A percentile compares a stretch with the other conserved stretches of the same genome.
Evolutionary conservation across 2,113 vertebrate genomes (phyloP).

Genomic region (Atractosteus spatula): DNA sequence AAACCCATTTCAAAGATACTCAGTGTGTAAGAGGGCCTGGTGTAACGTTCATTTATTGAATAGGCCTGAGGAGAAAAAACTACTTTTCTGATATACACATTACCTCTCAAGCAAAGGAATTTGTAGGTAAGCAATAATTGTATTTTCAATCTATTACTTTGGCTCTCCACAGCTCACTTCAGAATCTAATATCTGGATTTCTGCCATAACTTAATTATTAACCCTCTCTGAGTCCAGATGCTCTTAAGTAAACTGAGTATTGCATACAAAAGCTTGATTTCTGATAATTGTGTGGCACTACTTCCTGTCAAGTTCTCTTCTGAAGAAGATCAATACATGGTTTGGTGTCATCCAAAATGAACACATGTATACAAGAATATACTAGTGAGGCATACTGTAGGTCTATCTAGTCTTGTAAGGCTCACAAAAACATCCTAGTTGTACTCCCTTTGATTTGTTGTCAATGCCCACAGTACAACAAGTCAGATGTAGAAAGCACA

Average conservation of each 20-base stretch:
- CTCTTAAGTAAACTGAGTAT: slow-evolving; percentile 54
- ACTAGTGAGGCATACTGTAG: slow-evolving; percentile 46
- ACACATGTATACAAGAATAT: slow-evolving; percentile 58
- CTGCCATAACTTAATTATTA: slow-evolving; percentile 76
- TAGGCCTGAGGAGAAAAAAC: slow-evolving; percentile 88
- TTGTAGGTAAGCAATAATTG: slow-evolving; percentile 89
- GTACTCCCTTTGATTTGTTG: slow-evolving; percentile 73
- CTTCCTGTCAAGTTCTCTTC: slow-evolving; percentile 43
- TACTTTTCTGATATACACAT: slow-evolving; percentile 95
- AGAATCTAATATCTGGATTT: slow-evolving; percentile 75
- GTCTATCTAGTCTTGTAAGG: slow-evolving; percentile 64
- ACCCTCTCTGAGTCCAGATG: slow-evolving; percentile 51
- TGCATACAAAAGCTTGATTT: slow-evolving; percentile 43
- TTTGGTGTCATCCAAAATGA: slow-evolving; percentile 59
- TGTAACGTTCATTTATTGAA: slow-evolving; percentile 98
- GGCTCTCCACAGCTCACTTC: slow-evolving; percentile 70
- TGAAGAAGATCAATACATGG: slow-evolving; percentile 57
- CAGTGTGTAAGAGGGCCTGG: slow-evolving; percentile 74
- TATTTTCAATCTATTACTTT: slow-evolving; percentile 90
- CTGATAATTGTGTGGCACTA: slow-evolving; percentile 31
- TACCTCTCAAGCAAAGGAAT: slow-evolving; percentile 83
- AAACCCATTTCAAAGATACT: slow-evolving; percentile 99
- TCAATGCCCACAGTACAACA: slow-evolving; percentile 67
- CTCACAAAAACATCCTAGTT: slow-evolving; percentile 64
- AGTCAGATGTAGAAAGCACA: slow-evolving; percentile 56